phyloP scores from a whole-genome alignment of 2,113 vertebrate species.

The Equus quagga region DNA sequence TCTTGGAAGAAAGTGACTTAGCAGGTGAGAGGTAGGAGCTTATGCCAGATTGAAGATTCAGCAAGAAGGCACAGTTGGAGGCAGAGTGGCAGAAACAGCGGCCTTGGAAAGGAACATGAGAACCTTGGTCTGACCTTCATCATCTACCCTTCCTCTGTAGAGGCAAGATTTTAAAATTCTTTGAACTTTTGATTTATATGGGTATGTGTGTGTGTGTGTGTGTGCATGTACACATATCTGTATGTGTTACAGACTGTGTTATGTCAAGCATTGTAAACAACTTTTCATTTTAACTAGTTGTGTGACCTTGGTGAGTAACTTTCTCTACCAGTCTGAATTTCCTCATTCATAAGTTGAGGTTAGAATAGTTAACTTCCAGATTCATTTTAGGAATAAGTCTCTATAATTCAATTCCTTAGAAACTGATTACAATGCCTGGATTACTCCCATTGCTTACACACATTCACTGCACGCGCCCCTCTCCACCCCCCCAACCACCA shows the following conservation, averaged over 20 bases:
- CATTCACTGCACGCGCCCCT: too few relatives aligned
- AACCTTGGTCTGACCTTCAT: not conserved
- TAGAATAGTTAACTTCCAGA: not conserved
- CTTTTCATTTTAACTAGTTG: not conserved
- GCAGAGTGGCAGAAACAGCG: not conserved
- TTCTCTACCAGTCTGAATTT: not conserved
- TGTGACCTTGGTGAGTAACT: not conserved
- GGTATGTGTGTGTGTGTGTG: too few relatives aligned
- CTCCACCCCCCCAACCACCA: too few relatives aligned
- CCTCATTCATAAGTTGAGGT: not conserved
- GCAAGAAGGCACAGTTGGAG: not conserved
- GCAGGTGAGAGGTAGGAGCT: constrained; percentile 18
- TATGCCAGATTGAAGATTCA: not conserved
- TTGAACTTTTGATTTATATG: not conserved
- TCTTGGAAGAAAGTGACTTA: constrained; percentile 18
- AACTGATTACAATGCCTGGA: not conserved
- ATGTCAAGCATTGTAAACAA: not conserved
- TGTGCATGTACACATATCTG: not conserved
- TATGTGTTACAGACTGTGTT: not conserved
- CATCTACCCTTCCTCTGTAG: not conserved
- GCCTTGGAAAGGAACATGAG: not conserved
- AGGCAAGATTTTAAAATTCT: not conserved
- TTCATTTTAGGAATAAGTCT: not conserved
- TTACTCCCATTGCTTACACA: not conserved
- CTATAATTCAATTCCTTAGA: constrained; percentile 12